phyloP scores from a whole-genome alignment of 2,797 vertebrate species.

The Urocyon cinereoargenteus region DNA sequence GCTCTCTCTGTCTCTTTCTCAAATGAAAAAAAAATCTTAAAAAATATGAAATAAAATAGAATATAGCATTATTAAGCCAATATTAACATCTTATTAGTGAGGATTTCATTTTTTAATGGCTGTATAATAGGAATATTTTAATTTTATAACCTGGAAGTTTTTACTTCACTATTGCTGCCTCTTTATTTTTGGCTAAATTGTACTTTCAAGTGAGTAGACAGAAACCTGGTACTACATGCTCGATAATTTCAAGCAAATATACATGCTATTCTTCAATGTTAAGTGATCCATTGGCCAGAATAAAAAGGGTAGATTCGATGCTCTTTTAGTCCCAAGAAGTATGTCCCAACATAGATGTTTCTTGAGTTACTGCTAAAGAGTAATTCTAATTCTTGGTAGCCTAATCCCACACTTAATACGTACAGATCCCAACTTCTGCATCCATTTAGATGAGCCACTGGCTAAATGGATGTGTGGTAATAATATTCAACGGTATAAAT shows the following conservation, averaged over 20 bases:
- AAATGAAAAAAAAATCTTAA: no score
- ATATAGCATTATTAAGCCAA: not conserved
- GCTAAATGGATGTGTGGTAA: not conserved
- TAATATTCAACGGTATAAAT: not conserved
- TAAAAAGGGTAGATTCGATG: not conserved
- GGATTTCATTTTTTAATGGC: slow-evolving; percentile 28
- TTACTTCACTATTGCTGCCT: not conserved
- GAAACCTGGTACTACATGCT: not conserved
- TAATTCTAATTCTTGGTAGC: not conserved
- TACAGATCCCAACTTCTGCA: not conserved
- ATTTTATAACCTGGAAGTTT: not conserved
- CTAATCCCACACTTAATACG: not conserved
- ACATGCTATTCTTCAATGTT: not conserved
- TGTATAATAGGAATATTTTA: not conserved
- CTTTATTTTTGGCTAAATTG: slow-evolving; percentile 21
- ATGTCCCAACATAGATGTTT: not conserved
- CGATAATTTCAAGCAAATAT: not conserved
- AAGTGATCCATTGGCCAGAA: not conserved
- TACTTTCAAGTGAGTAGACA: slow-evolving; percentile 1
- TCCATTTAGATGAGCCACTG: not conserved
- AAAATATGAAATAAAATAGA: slow-evolving; percentile 14
- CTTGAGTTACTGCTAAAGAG: not conserved
- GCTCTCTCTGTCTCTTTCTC: no score
- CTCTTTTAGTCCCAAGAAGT: not conserved
- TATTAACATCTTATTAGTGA: not conserved